Percentiles rank a stretch among this genome's conserved stretches.
Evolutionary conservation across 2,888 invertebrate species (phyloP).

Genomic region (Margaritifera margaritifera): DNA sequence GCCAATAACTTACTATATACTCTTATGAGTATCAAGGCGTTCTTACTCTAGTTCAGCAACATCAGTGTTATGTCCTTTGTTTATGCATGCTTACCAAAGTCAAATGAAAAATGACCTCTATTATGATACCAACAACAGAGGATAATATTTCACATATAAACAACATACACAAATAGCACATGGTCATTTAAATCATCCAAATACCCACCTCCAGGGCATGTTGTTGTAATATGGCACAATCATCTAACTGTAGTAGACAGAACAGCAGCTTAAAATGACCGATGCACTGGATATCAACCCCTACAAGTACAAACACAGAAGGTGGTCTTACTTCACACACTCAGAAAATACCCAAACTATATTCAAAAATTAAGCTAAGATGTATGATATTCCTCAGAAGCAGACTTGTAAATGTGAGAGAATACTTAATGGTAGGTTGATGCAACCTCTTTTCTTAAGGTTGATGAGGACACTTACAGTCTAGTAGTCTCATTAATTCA

Average conservation of each 20-base stretch:
- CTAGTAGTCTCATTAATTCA: too few relatives aligned
- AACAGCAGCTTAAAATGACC: constrained; percentile 96
- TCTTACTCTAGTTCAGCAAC: too few relatives aligned
- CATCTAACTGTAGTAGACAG: constrained; percentile 80
- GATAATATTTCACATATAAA: too few relatives aligned
- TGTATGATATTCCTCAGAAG: not conserved
- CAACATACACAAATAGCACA: too few relatives aligned
- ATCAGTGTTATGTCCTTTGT: too few relatives aligned
- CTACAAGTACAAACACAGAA: constrained; percentile 59
- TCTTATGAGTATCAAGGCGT: too few relatives aligned
- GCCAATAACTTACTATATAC: too few relatives aligned
- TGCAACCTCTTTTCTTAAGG: not conserved
- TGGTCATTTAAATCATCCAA: not conserved
- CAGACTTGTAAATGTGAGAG: not conserved
- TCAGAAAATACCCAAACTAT: not conserved
- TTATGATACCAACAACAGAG: too few relatives aligned
- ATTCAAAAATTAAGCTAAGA: not conserved
- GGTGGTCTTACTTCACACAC: not conserved
- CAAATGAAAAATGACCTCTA: too few relatives aligned
- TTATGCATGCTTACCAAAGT: too few relatives aligned
- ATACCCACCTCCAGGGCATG: constrained; percentile 81
- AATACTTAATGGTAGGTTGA: not conserved
- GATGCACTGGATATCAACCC: constrained; percentile 95
- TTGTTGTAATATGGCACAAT: constrained; percentile 80
- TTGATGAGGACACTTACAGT: too few relatives aligned